These are phyloP conservation scores for Drosophila sordidula DNA, from an alignment of 2,888 invertebrate species.

Conservation along the genomic window DNA sequence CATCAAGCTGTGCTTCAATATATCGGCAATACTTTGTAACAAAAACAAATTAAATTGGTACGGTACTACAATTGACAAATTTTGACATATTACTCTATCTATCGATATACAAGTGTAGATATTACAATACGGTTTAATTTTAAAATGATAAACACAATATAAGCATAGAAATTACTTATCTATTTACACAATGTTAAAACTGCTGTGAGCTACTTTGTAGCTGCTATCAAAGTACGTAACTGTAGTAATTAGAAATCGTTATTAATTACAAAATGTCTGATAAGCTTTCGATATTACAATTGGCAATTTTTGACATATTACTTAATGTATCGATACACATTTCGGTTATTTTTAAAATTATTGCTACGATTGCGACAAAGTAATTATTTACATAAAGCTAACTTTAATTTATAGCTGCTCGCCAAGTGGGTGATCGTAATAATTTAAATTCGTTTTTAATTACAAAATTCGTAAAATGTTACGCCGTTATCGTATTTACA, in stretches of 20 bases:
- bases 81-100: conserved; percentile 4
- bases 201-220: too few relatives aligned
- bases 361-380: not conserved
- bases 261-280: too few relatives aligned
- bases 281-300: too few relatives aligned
- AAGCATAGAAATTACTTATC: too few relatives aligned
- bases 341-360: not conserved
- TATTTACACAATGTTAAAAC: too few relatives aligned
- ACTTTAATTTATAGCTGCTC: too few relatives aligned
- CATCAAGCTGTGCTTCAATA: not conserved
- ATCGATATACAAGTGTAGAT: conserved; percentile 18
- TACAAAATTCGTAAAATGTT: conserved; percentile 1
- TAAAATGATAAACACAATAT: too few relatives aligned
- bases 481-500: conserved; percentile 11
- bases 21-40: not conserved
- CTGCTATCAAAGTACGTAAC: too few relatives aligned
- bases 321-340: not conserved
- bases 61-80: not conserved
- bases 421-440: not conserved
- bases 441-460: not conserved
- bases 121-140: not conserved
- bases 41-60: not conserved
- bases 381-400: not conserved
- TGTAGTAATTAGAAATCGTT: too few relatives aligned
- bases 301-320: not conserved